Evolutionary conservation across 2,113 vertebrate species (phyloP).

Genomic region (Oryzias javanicus): DNA sequence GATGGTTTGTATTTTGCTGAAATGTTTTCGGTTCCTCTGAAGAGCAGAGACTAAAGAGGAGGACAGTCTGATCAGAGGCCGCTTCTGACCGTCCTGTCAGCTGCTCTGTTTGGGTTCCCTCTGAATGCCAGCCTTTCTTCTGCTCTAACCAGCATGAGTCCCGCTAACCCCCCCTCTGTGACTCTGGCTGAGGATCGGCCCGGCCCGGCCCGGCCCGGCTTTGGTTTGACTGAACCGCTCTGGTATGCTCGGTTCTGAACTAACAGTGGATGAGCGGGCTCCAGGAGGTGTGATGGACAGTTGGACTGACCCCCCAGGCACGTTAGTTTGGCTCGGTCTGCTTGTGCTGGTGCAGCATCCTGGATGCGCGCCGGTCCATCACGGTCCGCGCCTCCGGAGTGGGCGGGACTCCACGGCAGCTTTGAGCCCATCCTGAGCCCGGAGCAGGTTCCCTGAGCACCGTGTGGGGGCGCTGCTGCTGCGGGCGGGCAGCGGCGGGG

Average conservation of each 20-base stretch:
- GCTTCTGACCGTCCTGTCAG: background rate
- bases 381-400: constrained; percentile 21
- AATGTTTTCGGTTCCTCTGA: too few species aligned
- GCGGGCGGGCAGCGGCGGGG: constrained; percentile 19
- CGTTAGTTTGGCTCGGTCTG: constrained; percentile 6
- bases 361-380: constrained; percentile 25
- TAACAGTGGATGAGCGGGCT: constrained; percentile 49
- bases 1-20: too few species aligned
- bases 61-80: too few species aligned
- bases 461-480: constrained; percentile 19
- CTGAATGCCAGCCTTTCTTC: constrained; percentile 19
- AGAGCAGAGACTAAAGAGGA: too few species aligned
- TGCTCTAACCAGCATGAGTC: constrained; percentile 54
- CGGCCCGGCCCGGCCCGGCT: background rate
- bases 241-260: constrained; percentile 44
- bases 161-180: constrained; percentile 16
- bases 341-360: constrained; percentile 25
- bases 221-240: constrained; percentile 33
- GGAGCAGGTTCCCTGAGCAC: constrained; percentile 20
- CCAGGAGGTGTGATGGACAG: background rate
- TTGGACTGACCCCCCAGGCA: constrained; percentile 12
- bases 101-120: constrained; percentile 15
- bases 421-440: constrained; percentile 6
- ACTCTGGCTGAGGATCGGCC: background rate
- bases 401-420: constrained; percentile 22